Base-by-base conservation (phyloP, 2,888 invertebrate genomes). In the Endomychus coccineus region DNA sequence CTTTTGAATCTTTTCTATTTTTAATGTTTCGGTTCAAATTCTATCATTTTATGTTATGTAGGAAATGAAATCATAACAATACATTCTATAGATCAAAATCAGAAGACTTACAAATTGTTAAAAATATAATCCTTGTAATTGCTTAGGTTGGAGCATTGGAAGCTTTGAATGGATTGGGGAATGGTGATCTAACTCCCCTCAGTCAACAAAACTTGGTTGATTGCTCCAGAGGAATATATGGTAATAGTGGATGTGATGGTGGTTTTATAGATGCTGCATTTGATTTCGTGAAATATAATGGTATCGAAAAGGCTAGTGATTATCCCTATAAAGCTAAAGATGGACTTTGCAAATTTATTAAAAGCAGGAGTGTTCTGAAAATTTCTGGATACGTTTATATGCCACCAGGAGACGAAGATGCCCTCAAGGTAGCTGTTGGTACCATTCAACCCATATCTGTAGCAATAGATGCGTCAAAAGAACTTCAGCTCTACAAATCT, bases 361-460 rank as follows among this genome's bases (percentile, higher is more conserved):
- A 16, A 6, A 14, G 3, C 25, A 27, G 10, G 4, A 17, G 28
- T 11, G 34, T 17, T 5, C 7, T 34, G 11, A 13, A 19, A 5
- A 25, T 34, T 17, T 19, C 24, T 31, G 37, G 37, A 27, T 32
- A 25, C 17, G 31, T 21, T 14, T 19, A 19, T n/a, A 15, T 22
- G 2, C 27, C 27, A 12, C 14, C 23, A 3, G n/a, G 9, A 14
- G 34, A 29, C 21, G 50, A 50, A 38, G 19, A 31, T 5, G 34
- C 36, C 6, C 24, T 50, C 9, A 36, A 36, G 15, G 27, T 39
- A 16, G 43, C 48, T 21, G 43, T 66, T 64, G 44, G 66, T 64
- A 34, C 88, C 86, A 66, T 82, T 44, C 91, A 91, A 1, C 91
- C 91, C 6, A 71, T 90, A 22, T 75, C 87, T 11, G 80, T 88